phyloP scores from a whole-genome alignment of 1,140 invertebrate species.

The Drosophila athabasca region DNA sequence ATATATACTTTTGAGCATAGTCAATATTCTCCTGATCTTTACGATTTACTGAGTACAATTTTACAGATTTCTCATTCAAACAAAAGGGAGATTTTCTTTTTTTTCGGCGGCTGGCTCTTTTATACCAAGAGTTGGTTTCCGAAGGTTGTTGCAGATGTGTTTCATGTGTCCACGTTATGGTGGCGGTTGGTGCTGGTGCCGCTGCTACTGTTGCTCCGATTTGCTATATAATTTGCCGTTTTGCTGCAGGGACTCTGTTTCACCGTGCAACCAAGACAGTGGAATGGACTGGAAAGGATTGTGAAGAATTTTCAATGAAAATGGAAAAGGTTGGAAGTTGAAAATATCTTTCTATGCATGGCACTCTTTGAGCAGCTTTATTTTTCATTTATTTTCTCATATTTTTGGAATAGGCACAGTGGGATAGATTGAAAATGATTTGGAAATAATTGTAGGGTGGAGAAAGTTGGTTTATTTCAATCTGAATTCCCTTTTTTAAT shows the following conservation, averaged over 20 bases:
- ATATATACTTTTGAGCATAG: too few relatives aligned
- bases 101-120: slow-evolving; percentile 27
- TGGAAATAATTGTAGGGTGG: too few relatives aligned
- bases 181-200: slow-evolving; percentile 48
- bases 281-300: too few relatives aligned
- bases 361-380: too few relatives aligned
- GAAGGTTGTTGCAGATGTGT: slow-evolving; percentile 34
- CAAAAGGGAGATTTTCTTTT: slow-evolving; percentile 51
- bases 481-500: too few relatives aligned
- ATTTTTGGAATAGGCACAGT: slow-evolving; percentile 10
- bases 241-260: slow-evolving; percentile 58
- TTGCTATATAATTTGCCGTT: slow-evolving; percentile 62
- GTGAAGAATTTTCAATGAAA: too few relatives aligned
- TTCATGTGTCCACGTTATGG: slow-evolving; percentile 51
- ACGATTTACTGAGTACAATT: slow-evolving; percentile 20
- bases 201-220: slow-evolving; percentile 18
- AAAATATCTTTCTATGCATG: too few relatives aligned
- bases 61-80: slow-evolving; percentile 41
- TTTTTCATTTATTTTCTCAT: too few relatives aligned
- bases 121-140: slow-evolving; percentile 26
- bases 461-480: too few relatives aligned
- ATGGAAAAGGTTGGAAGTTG: too few relatives aligned
- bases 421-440: not conserved
- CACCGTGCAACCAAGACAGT: slow-evolving; percentile 5
- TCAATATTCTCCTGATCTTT: too few relatives aligned